Evolutionary conservation across 2,888 invertebrate species (phyloP).

Genomic region (Dasysyrphus tricinctus): DNA sequence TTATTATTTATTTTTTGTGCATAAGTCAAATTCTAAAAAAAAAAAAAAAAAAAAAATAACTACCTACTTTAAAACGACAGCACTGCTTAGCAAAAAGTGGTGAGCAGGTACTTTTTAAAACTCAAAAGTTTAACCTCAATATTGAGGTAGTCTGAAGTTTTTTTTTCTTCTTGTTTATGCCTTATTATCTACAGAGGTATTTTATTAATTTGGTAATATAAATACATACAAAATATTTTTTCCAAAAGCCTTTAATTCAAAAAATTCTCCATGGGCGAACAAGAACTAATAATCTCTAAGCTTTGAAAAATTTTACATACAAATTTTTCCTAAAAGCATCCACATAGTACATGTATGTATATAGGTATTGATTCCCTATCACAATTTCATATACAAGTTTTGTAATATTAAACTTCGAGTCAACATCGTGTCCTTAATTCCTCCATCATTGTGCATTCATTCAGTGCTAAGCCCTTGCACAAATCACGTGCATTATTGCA

Average conservation of each 20-base stretch:
- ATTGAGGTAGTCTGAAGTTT: conserved; percentile 34
- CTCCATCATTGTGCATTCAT: conserved; percentile 43
- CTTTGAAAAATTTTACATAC: background rate
- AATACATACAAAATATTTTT: background rate
- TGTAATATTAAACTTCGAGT: conserved; percentile 28
- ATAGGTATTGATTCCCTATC: background rate
- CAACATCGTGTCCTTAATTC: conserved; percentile 36
- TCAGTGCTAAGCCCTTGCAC: conserved; percentile 38
- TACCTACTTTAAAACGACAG: background rate
- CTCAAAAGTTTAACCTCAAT: conserved; percentile 6
- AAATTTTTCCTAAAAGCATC: background rate
- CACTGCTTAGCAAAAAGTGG: background rate
- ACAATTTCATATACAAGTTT: conserved; percentile 21
- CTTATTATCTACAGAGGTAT: background rate
- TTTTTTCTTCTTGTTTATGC: background rate
- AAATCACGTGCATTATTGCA: conserved; percentile 41
- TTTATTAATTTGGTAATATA: background rate
- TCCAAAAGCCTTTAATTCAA: background rate
- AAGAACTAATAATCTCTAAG: background rate
- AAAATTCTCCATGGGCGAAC: background rate
- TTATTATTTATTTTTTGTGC: no score
- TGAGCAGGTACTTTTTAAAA: background rate
- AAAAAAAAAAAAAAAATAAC: no score
- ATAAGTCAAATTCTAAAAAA: no score
- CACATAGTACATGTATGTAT: no score